Evolutionary conservation across 2,113 vertebrate species (phyloP), one percentile per base, ranked within the genome.

Genomic region (Quiscalus mexicanus): DNA sequence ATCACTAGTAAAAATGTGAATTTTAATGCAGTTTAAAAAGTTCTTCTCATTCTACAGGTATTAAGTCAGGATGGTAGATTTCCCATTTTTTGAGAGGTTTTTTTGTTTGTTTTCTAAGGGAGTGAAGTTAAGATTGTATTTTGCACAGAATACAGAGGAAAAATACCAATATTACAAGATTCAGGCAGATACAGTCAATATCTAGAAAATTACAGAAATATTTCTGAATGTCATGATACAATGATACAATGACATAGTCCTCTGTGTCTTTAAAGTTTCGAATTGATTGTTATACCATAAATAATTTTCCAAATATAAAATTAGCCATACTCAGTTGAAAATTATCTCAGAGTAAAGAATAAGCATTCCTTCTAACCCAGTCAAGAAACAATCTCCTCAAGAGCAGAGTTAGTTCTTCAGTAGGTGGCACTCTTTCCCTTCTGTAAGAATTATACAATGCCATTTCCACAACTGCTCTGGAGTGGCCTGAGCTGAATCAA

Each of bases 351-450:
- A 93, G 15, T 70, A 80, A 89, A 82, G 44, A 3, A 15, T 11
- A 68, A 70, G 6, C 25, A 81, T 58, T 84, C 8, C 41, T 68
- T 79, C 53, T 28, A 11, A 80, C 30, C 55, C 47, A 86, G 77
- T 39, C 37, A 70, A 79, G 37, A 65, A 89, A 21, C 5, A 41
- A 11, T 30, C 53, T 58, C 65, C 50, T 18, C 9, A 42, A 42
- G 22, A 91, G 19, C 28, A 73, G 18, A n/a, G 11, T 58, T 4
- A 49, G 37, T 24, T 47, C 77, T 63, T 94, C 95, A 86, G 87
- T 71, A 97, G 96, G 64, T 96, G 96, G 96, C 95, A 94, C 84
- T 91, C 89, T 96, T 77, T 85, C 87, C 75, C 69, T 87, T 84
- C 55, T 17, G 4, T 74, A 90, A 67, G 35, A 77, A 70, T 44